phyloP scores from a whole-genome alignment of 2,797 vertebrate species.

The Knipowitschia caucasica region DNA sequence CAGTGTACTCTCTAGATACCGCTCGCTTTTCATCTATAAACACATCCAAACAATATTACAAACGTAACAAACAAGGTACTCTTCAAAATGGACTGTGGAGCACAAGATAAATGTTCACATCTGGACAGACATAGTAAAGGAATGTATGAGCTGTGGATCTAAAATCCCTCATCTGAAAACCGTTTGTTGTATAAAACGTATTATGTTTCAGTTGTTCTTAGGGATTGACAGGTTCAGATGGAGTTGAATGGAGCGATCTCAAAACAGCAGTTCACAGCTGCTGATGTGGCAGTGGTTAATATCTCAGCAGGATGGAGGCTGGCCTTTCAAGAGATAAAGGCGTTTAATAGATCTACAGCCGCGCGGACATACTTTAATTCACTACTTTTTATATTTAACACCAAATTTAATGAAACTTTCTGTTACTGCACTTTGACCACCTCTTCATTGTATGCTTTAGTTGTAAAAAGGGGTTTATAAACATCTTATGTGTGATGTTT shows the following conservation, averaged over 20 bases:
- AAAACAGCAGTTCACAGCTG: conserved; percentile 10
- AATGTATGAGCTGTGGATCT: neutral
- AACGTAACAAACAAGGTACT: neutral
- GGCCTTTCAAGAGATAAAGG: conserved; percentile 19
- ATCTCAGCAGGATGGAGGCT: conserved; percentile 2
- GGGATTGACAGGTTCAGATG: conserved; percentile 14
- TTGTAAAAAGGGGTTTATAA: too few species aligned
- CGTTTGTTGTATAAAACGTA: neutral
- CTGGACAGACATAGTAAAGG: neutral
- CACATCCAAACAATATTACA: conserved; percentile 2
- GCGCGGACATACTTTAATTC: conserved; percentile 8
- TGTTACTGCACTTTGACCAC: too few species aligned
- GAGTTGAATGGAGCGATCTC: conserved; percentile 9
- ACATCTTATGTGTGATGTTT: too few species aligned
- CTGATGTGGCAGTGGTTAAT: conserved; percentile 14
- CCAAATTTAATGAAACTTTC: too few species aligned
- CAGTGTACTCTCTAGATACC: neutral
- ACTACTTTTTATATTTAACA: too few species aligned
- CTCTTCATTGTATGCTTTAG: too few species aligned
- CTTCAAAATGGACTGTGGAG: neutral
- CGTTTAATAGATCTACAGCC: conserved; percentile 14
- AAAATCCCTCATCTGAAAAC: neutral
- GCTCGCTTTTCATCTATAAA: neutral
- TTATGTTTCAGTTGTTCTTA: conserved; percentile 13
- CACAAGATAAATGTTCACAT: neutral